A percentile compares a stretch with the other conserved stretches of the same genome.
Evolutionary conservation across 2,888 invertebrate species (phyloP).

Genomic region (Lepidonotus clava): DNA sequence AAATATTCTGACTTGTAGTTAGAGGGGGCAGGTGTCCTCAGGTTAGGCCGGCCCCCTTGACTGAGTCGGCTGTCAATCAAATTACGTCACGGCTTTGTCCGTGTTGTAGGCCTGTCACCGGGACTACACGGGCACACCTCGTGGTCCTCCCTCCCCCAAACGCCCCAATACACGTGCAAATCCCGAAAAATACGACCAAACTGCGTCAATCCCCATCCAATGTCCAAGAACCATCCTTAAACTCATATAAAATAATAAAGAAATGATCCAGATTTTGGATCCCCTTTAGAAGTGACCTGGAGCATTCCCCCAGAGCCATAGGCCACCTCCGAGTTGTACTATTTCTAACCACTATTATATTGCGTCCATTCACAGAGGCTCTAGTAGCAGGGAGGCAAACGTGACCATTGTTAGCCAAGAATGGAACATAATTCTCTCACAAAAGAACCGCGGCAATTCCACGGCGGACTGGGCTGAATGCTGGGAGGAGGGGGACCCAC

Average conservation of each 20-base stretch:
- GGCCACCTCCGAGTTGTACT: not conserved
- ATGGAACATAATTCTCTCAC: slow-evolving; percentile 43
- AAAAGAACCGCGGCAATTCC: slow-evolving; percentile 8
- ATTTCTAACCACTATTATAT: slow-evolving; percentile 22
- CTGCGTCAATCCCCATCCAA: not conserved
- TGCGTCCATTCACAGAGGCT: not conserved
- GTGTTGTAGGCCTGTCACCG: slow-evolving; percentile 30
- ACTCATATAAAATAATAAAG: not conserved
- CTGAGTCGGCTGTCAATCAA: slow-evolving; percentile 23
- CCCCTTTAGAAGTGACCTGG: not conserved
- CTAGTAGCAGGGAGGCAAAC: slow-evolving; percentile 29
- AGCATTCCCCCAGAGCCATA: slow-evolving; percentile 21
- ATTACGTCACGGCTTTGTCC: slow-evolving; percentile 19
- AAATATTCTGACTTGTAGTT: too few species aligned
- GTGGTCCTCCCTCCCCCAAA: not conserved
- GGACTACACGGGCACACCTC: not conserved
- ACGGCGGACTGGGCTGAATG: not conserved
- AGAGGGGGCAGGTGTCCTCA: not conserved
- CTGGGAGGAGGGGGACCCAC: not conserved
- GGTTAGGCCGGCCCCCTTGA: not conserved
- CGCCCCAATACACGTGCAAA: not conserved
- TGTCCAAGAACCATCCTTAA: not conserved
- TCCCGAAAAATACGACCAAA: not conserved
- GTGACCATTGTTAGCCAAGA: slow-evolving; percentile 39
- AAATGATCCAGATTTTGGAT: not conserved